Base-by-base conservation (phyloP, 2,797 vertebrate genomes). In the Podargus strigoides region DNA sequence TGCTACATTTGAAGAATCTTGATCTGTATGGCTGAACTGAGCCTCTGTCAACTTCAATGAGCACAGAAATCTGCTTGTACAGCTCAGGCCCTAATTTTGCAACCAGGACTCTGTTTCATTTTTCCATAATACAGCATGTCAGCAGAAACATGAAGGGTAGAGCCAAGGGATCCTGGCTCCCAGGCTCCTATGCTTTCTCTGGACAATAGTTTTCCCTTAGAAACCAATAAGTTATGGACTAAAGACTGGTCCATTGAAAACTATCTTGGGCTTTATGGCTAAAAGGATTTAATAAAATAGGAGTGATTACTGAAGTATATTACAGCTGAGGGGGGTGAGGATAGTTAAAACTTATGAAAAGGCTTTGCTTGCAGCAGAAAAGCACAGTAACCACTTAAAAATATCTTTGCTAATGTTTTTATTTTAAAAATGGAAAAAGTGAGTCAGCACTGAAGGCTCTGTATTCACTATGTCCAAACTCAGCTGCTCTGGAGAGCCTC, bases 351-450 rank as follows among this genome's bases (percentile, higher is more conserved):
- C 85, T 87, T 68, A 53, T 11, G 42, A 73, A 79, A 94, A 93
- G 44, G 37, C 56, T 91, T 90, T 90, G 63, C 92, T 94, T 86
- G 81, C 80, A 96, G 77, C 83, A 90, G 79, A 87, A 95, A 94
- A 94, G 63, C 67, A 24, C 59, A 94, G 93, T 77, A 87, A 92
- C 56, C 80, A 64, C 87, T 94, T 82, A 82, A 90, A 93, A 95
- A 94, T 94, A 90, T 96, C 87, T 73, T 81, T 46, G 34, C 63
- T 94, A 90, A 75, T 94, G 91, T 91, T 96, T 96, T 96, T 94
- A 91, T 94, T 96, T 94, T 84, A 93, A 95, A 97, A 97, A 91
- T 90, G 94, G 94, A 95, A 96, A 94, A 96, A 96, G 37, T 91
- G 92, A 96, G 94, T 96, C 94, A 95, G 91, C 91, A 79, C 44